Base-by-base conservation (phyloP, 1,140 invertebrate genomes). In the Drosophila nigromelanica region DNA sequence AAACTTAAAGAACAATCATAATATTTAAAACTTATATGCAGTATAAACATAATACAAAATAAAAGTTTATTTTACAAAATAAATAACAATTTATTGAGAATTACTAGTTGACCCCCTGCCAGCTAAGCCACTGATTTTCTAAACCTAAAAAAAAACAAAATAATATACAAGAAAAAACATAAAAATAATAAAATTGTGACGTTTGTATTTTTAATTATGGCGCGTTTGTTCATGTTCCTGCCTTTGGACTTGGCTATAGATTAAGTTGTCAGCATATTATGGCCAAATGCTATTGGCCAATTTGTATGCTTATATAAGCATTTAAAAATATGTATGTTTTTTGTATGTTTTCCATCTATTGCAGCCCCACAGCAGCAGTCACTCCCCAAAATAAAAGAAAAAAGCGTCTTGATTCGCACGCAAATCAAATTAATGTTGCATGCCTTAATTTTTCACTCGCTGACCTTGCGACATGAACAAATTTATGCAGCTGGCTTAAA, bases 391-490 rank as follows among this genome's bases (percentile, higher is more conserved):
- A 68, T 24, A 24, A 24, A 2, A 27, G 5, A 6, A 27, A 27
- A 6, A 27, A 27, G 39, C 35, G 33, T 52, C 59, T 47, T 52
- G 73, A 76, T 87, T 87, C 83, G 82, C 82, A 87, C 82, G 82
- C 82, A 87, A 87, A 87, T 87, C 82, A 87, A 87, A 87, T 87
- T 87, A 82, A 87, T 87, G 82, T 82, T 82, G 82, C 82, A 82
- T 79, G 82, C 83, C 40, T 80, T 80, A 69, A 73, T 80, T 72
- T 85, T 85, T 62, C 63, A 70, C 78, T 81, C 40, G 63, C 56
- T 47, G 80, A 86, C 81, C 81, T 86, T 86, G 81, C 45, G 78
- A 72, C 81, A 75, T 81, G 82, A 78, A 87, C 58, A 87, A 86
- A 86, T 83, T 61, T 83, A 67, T 73, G 76, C 76, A 85, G 48